A percentile compares a stretch with the other conserved stretches of the same genome.
These are phyloP conservation scores for Allolobophora icterica DNA, from an alignment of 2,888 invertebrate species.

Conservation along the genomic window DNA sequence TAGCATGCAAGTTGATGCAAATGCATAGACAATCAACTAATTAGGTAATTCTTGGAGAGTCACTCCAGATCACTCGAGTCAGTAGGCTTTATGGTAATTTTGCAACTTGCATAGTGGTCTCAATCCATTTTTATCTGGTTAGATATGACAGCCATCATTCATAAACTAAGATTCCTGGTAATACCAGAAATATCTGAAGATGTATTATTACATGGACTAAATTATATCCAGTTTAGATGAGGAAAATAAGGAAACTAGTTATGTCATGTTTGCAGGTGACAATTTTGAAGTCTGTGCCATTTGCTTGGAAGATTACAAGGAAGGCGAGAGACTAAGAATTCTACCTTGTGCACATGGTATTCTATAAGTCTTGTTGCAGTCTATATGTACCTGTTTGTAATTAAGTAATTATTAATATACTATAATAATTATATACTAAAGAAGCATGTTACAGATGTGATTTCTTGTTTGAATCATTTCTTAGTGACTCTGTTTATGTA, in stretches of 20 bases:
- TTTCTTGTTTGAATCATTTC: not conserved
- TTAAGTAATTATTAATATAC: conserved; percentile 46
- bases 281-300: conserved; percentile 97
- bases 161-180: not conserved
- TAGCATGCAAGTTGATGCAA: too few species aligned
- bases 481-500: not conserved
- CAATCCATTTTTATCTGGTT: not conserved
- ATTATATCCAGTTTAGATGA: not conserved
- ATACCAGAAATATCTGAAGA: not conserved
- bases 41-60: too few species aligned
- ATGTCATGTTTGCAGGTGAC: conserved; percentile 70
- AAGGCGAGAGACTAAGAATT: conserved; percentile 90
- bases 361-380: not conserved
- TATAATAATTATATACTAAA: not conserved
- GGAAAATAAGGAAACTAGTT: not conserved
- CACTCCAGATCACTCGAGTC: too few species aligned
- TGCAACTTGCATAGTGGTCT: not conserved
- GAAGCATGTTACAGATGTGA: not conserved
- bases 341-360: conserved; percentile 94
- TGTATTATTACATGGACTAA: not conserved
- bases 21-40: too few species aligned
- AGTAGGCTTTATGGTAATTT: not conserved
- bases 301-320: conserved; percentile 94
- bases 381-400: not conserved
- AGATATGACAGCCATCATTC: too few species aligned